Base-by-base conservation (phyloP, 2,113 vertebrate genomes). In the Puma concolor region DNA sequence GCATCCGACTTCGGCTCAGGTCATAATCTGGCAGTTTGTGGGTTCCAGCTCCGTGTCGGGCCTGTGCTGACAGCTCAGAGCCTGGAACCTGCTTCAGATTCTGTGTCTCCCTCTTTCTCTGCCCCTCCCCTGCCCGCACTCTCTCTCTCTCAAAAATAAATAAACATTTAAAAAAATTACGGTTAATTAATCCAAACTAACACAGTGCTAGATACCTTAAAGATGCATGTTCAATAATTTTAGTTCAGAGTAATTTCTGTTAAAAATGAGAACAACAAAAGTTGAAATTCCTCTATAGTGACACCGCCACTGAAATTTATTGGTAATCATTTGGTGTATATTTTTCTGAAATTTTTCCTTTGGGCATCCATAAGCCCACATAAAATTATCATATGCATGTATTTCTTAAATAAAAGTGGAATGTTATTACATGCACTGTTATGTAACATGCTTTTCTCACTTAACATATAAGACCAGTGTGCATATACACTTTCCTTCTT, bases 181-280 rank as follows among this genome's bases (percentile, higher is more conserved):
- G 63, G 50, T 82, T 86, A 38, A 76, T 74, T 88, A 63, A 79
- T 92, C 31, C 63, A 77, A 82, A 95, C 29, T 80, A 74, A 16
- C 52, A 48, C 9, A 57, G 27, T 92, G 33, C 23, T 52, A 4
- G 64, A 50, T 82, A 77, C 77, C 10, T 88, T 87, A 25, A 76
- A 83, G 86, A 63, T 93, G 4, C 85, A 63, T 72, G 54, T 57
- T 88, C 71, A 41, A 71, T 89, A 50, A 2, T 96, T 96, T 81
- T 85, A 94, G 66, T 50, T 76, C 31, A 52, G 36, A 95, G 15
- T 54, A 57, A 13, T 84, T 97, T 99, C 99, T 97, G 98, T 99
- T 86, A 99, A 99, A 98, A 99, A 99, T 38, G 15, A 11, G 77
- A 88, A 76, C 19, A 95, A n/a, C 36, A 85, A 93, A 80, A 87